Evolutionary conservation across 2,113 vertebrate species (phyloP), one percentile per base, ranked within the genome.

Genomic region (Typhlomys cinereus): DNA sequence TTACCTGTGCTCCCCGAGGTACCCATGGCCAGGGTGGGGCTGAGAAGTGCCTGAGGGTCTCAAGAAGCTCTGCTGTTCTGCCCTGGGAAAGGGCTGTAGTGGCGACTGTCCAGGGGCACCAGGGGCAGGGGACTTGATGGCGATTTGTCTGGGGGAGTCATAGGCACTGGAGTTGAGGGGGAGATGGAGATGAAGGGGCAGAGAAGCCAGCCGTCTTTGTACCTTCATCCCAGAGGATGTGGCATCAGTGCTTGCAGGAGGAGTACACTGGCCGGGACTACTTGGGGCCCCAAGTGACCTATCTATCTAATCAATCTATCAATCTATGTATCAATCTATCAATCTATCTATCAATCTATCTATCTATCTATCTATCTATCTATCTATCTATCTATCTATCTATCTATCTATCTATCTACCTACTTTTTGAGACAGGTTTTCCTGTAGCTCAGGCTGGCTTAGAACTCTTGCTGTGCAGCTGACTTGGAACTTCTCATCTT

Each of bases 51-150:
- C 96, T 3, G 95, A 98, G 18, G 98, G 95, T 97, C 97, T 99
- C 98, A 99, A 98, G 98, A 99, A 99, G 92, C 97, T 98, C 76
- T 98, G 97, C 18, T 92, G 96, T 69, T 99, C 98, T 52, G 98
- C 98, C 78, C 98, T 97, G 86, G 98, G 98, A 96, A 99, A 98
- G 96, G 98, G 98, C 75, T 98, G 99, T 98, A 99, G 98, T 0
- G 98, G 98, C 15, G 99, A 98, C 98, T 99, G 98, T 84, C 98
- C 97, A 4, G 97, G 97, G 66, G 39, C 94, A 96, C 98, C 98
- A 0, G 98, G 98, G 96, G 94, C 98, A 50, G 99, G 98, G 95
- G 97, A 98, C 97, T 99, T 99, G 92, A 98, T 98, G 95, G 98
- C 97, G 85, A 97, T 96, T 97, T 98, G 97, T 98, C 98, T 98